A percentile compares a stretch with the other conserved stretches of the same genome.
Evolutionary conservation across 1,140 invertebrate species (phyloP).

Genomic region (Tetraneura akinire): DNA sequence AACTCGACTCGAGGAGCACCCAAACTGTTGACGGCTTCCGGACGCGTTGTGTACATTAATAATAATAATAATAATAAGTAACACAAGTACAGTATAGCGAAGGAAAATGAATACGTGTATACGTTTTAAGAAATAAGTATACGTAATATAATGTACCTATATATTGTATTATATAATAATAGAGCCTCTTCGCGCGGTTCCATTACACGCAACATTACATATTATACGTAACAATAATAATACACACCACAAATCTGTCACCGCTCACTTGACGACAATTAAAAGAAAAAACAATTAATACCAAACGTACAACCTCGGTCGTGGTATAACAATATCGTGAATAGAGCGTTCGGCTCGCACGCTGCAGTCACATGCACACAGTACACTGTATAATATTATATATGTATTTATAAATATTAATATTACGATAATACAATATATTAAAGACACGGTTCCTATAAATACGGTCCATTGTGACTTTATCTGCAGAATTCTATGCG

Average conservation of each 20-base stretch:
- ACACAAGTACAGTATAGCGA: not conserved
- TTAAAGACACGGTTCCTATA: not conserved
- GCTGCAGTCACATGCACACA: not conserved
- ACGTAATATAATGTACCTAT: not conserved
- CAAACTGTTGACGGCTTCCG: conserved; percentile 42
- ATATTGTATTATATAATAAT: too few relatives aligned
- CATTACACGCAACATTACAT: not conserved
- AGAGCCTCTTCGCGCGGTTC: conserved; percentile 12
- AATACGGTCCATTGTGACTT: not conserved
- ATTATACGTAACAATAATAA: not conserved
- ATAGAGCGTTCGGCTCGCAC: too few relatives aligned
- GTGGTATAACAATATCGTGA: not conserved
- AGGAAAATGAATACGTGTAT: not conserved
- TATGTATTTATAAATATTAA: not conserved
- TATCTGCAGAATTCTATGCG: too few relatives aligned
- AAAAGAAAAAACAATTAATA: not conserved
- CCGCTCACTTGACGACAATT: conserved; percentile 30
- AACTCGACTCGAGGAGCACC: not conserved
- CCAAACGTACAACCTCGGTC: not conserved
- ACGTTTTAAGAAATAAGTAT: not conserved
- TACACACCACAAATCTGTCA: not conserved
- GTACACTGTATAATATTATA: too few relatives aligned
- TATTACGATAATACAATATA: too few relatives aligned
- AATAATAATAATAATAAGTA: conserved; percentile 7
- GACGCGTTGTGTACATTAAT: not conserved